Percentiles rank a stretch among this genome's conserved stretches.
Conservation (phyloP, 2,113 vertebrate genomes). For the Uropsilus gracilis region DNA sequence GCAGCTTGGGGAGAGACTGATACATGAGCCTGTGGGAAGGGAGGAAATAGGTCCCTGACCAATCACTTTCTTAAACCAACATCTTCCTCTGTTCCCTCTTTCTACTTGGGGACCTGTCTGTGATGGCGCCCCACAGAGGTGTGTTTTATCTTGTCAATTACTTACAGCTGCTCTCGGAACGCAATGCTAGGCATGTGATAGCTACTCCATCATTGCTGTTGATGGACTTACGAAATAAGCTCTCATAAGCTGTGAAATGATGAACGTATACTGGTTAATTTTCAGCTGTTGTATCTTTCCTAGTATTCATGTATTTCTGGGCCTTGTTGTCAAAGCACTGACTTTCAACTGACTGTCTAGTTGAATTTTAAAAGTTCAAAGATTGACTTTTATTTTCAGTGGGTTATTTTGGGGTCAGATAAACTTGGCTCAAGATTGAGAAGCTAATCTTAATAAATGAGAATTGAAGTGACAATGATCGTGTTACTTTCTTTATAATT, state of each 20-base stretch:
- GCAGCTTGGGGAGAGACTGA: not conserved
- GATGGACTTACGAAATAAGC: not conserved
- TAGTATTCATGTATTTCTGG: not conserved
- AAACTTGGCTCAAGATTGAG: not conserved
- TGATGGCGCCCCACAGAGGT: not conserved
- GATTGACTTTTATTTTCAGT: not conserved
- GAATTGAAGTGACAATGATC: not conserved
- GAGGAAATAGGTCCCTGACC: not conserved
- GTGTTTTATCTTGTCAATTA: not conserved
- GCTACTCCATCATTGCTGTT: not conserved
- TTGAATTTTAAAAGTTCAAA: slow-evolving; percentile 17
- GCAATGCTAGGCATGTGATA: not conserved
- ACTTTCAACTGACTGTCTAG: not conserved
- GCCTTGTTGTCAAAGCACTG: not conserved
- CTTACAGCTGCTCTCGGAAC: not conserved
- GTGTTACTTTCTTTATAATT: not conserved
- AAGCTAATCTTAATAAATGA: not conserved
- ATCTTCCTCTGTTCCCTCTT: not conserved
- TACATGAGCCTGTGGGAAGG: not conserved
- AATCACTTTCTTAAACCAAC: not conserved
- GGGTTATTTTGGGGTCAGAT: not conserved
- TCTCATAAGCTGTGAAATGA: not conserved
- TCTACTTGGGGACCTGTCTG: not conserved
- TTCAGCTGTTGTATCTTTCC: not conserved
- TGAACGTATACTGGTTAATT: not conserved